Base-by-base conservation (phyloP, 1,140 invertebrate species). In the Trachymyrmex cornetzi region DNA sequence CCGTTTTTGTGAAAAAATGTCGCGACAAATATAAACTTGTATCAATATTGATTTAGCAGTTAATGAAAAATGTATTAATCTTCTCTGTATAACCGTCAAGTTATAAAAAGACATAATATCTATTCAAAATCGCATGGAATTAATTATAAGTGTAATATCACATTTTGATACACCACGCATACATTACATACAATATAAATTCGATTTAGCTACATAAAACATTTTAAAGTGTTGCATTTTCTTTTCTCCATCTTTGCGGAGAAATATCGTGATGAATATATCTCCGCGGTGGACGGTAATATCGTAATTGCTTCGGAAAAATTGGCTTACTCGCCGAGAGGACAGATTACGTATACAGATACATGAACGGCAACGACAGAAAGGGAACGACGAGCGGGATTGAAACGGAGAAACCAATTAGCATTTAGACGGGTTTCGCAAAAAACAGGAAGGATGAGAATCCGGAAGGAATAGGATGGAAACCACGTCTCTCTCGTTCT, bases 381-480 rank as follows among this genome's bases (percentile, higher is more conserved):
- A 30, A 79, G 44, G 38, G 5, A 55, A 81, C 30, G 34, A 55
- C 34, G 53, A 12, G 24, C 22, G 53, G 30, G 67, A 71, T 44
- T 38, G 80, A 87, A 86, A 77, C 64, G 80, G 72, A 57, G 71
- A 77, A 85, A 89, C 86, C 71, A 89, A 89, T 89, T 89, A 89
- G 88, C 88, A 89, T 89, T 89, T 89, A 89, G 88, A 89, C 80
- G 75, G 88, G 86, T 85, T 89, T 85, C 50, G 80, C 53, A 55
- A 63, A 64, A 85, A 64, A 63, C 59, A 50, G 71, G 81, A 63
- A 53, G 71, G 71, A 64, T 63, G 85, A 59, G 38, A 50, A 27
- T 38, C 77, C 30, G 55, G 48, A 69, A 59, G 64, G 66, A 71
- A 69, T 24, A 67, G 44, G 64, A 66, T 30, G 59, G 63, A 27